phyloP scores from a whole-genome alignment of 1,140 invertebrate species.

The Lordiphosa stackelbergi region DNA sequence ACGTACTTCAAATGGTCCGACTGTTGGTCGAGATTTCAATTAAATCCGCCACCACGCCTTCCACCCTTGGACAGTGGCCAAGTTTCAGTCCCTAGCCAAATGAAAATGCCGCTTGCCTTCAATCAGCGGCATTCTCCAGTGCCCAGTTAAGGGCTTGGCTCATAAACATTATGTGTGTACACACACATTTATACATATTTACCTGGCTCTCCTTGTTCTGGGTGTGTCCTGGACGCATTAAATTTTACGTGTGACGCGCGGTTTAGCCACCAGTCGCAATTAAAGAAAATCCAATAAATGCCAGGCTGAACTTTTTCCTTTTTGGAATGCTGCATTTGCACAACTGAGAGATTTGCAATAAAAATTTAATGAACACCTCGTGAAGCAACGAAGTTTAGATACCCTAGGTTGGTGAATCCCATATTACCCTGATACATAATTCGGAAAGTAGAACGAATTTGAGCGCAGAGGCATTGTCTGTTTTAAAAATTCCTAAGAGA shows the following conservation, averaged over 20 bases:
- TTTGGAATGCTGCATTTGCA: slow-evolving; percentile 12
- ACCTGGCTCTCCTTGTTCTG: slow-evolving; percentile 33
- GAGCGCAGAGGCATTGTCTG: too few relatives aligned
- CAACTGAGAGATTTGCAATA: slow-evolving; percentile 25
- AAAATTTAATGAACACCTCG: neutral
- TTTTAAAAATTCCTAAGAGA: too few relatives aligned
- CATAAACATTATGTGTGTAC: slow-evolving; percentile 23
- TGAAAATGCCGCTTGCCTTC: slow-evolving; percentile 34
- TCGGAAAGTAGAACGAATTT: too few relatives aligned
- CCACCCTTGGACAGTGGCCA: neutral
- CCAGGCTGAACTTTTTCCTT: slow-evolving; percentile 1
- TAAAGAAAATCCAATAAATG: slow-evolving; percentile 64
- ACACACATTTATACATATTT: slow-evolving; percentile 36
- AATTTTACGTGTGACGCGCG: slow-evolving; percentile 37
- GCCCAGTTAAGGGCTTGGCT: slow-evolving; percentile 52
- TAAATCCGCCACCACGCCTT: slow-evolving; percentile 39
- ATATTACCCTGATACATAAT: too few relatives aligned
- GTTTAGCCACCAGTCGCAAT: slow-evolving; percentile 34
- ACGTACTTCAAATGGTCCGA: slow-evolving; percentile 64
- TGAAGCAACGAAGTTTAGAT: neutral
- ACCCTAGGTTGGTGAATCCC: neutral
- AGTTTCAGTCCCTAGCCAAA: slow-evolving; percentile 27
- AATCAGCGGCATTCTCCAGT: slow-evolving; percentile 43
- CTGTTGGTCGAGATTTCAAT: slow-evolving; percentile 64
- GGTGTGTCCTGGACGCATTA: slow-evolving; percentile 51